Evolutionary conservation across 2,113 vertebrate genomes (phyloP), one percentile per base, ranked within the genome.

Genomic region (Penelope pileata): DNA sequence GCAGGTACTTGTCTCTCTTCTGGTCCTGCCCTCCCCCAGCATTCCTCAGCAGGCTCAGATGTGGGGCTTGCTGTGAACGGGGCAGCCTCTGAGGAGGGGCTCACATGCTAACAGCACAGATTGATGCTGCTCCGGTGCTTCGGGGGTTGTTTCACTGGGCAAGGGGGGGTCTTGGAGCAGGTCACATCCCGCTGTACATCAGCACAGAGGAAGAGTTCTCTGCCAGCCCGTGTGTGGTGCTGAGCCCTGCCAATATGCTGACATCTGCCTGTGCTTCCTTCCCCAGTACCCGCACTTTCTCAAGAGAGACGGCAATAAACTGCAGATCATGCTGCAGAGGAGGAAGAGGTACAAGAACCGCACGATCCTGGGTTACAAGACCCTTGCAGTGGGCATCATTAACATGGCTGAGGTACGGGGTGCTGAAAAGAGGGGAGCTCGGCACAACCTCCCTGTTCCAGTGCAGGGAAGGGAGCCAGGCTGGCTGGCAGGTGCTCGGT

Each of bases 271-370:
- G 26, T 78, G 64, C 34, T 86, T 87, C 59, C 48, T 90, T 86
- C 29, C 30, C 12, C 91, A 99, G 99, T 99, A 99, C 51, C 99
- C 99, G 22, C 99, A 99, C 91, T 99, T 99, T 97, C 92, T 99
- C 86, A 99, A 99, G 88, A 98, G 99, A 75, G 99, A 99, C 79
- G 99, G 99, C 54, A 99, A 99, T 97, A 99, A 99, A 60, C 98
- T 99, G 36, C 99, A 99, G 97, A 98, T 99, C 86, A 98, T 99
- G 98, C 98, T 99, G 50, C 99, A 99, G 83, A 97, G 99, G 75
- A 98, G 99, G 47, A 99, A 99, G 92, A 97, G 99, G 4, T 99
- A 99, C 97, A 99, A 99, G 97, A 99, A 99, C 97, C 98, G 99
- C 9, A 99, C 99, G 0, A 99, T 99, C 96, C 95, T 99, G 96